Evolutionary conservation across 2,113 vertebrate genomes (phyloP).

Genomic region (Lota lota): DNA sequence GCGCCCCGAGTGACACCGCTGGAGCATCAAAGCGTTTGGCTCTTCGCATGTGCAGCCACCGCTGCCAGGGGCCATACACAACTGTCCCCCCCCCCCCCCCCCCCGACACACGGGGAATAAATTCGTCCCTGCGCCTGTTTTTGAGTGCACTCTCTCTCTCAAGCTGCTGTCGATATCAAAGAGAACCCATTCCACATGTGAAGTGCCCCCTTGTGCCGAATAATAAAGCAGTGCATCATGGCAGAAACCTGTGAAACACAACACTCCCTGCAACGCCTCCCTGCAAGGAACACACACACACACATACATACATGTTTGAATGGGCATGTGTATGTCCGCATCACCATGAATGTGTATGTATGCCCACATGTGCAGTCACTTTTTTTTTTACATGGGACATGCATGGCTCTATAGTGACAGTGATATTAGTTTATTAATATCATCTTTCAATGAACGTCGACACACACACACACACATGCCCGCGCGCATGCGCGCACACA

Average conservation of each 20-base stretch:
- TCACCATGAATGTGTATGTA: too few species aligned
- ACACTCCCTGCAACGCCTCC: slow-evolving; percentile 63
- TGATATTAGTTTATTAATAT: too few species aligned
- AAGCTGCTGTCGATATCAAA: slow-evolving; percentile 81
- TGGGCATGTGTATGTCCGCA: neutral
- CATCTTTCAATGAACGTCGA: too few species aligned
- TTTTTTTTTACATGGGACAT: too few species aligned
- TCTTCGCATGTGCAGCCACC: slow-evolving; percentile 60
- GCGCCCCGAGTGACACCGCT: slow-evolving; percentile 67
- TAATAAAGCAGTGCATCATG: slow-evolving; percentile 78
- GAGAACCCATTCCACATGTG: slow-evolving; percentile 76
- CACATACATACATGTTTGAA: slow-evolving; percentile 9
- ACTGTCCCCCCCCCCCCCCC: slow-evolving; percentile 65
- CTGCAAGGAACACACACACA: slow-evolving; percentile 44
- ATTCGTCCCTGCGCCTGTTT: slow-evolving; percentile 75
- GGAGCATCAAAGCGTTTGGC: slow-evolving; percentile 75
- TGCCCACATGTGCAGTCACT: too few species aligned
- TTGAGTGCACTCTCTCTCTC: slow-evolving; percentile 80
- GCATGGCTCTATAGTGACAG: too few species aligned
- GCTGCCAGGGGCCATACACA: slow-evolving; percentile 68
- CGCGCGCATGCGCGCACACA: too few species aligned
- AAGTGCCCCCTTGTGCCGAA: slow-evolving; percentile 77
- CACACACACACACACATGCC: too few species aligned
- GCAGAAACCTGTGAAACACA: slow-evolving; percentile 77
- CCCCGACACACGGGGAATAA: slow-evolving; percentile 52